Conservation (phyloP, 2,113 vertebrate genomes). For the Lepus europaeus region DNA sequence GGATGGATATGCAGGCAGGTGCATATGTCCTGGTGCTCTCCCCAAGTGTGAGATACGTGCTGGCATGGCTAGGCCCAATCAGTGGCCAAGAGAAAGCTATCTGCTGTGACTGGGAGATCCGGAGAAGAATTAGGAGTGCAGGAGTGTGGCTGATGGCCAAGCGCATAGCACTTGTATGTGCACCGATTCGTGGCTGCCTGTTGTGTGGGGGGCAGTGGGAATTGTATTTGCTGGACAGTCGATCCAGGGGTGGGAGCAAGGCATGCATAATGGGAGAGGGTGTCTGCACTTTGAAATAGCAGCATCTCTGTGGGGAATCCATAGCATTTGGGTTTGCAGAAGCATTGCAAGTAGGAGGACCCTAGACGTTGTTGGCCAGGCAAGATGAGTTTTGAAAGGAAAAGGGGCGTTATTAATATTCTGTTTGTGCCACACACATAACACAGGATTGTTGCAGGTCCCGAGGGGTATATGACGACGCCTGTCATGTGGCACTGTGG, state of each 20-base stretch:
- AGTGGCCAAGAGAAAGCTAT: not conserved
- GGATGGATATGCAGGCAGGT: slow-evolving; percentile 27
- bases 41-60: not conserved
- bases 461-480: not conserved
- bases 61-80: not conserved
- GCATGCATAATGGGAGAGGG: not conserved
- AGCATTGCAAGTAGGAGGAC: not conserved
- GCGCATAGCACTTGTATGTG: accelerated
- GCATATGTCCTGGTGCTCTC: not conserved
- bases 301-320: not conserved
- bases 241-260: not conserved
- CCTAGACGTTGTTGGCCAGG: not conserved
- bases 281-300: not conserved
- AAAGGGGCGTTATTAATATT: not conserved
- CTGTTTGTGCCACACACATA: not conserved
- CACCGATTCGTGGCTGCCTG: not conserved
- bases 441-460: not conserved
- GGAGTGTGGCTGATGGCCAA: not conserved
- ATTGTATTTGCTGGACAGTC: not conserved
- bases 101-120: not conserved
- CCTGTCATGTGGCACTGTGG: not conserved
- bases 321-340: not conserved
- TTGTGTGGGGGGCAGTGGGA: not conserved
- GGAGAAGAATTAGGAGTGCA: not conserved
- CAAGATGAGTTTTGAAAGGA: not conserved